Conservation (phyloP, 2,113 vertebrate species). For the Cisticola juncidis region DNA sequence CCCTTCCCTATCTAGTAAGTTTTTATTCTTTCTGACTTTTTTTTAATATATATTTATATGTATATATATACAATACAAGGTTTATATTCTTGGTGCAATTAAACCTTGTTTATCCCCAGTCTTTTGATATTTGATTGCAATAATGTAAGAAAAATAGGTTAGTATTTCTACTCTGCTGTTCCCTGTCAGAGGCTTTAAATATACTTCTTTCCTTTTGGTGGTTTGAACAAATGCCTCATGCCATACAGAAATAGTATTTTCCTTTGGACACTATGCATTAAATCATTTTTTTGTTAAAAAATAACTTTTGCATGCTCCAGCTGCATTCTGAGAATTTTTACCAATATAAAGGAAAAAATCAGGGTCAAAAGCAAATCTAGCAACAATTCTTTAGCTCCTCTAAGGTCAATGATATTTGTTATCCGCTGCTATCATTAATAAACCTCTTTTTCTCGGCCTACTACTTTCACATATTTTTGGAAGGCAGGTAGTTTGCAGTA, state of each 20-base stretch:
- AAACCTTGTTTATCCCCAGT: background rate
- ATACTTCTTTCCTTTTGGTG: background rate
- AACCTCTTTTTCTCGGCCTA: background rate
- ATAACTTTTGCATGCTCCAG: background rate
- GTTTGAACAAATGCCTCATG: background rate
- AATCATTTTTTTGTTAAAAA: background rate
- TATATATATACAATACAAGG: background rate
- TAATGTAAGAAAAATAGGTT: background rate
- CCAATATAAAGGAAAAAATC: background rate
- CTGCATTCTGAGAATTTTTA: background rate
- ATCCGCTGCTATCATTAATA: background rate
- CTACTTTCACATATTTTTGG: background rate
- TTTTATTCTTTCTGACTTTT: background rate
- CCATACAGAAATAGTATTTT: background rate
- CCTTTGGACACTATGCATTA: background rate
- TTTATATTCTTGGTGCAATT: background rate
- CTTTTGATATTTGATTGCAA: background rate
- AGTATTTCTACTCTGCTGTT: constrained; percentile 8
- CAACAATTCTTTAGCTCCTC: background rate
- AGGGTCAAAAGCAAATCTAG: background rate
- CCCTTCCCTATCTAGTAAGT: background rate
- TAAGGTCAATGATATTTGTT: background rate
- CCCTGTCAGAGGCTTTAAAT: background rate
- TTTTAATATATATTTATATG: background rate
- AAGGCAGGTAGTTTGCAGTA: background rate